Conservation (phyloP, 2,113 vertebrate genomes). For the Salvelinus fontinalis region DNA sequence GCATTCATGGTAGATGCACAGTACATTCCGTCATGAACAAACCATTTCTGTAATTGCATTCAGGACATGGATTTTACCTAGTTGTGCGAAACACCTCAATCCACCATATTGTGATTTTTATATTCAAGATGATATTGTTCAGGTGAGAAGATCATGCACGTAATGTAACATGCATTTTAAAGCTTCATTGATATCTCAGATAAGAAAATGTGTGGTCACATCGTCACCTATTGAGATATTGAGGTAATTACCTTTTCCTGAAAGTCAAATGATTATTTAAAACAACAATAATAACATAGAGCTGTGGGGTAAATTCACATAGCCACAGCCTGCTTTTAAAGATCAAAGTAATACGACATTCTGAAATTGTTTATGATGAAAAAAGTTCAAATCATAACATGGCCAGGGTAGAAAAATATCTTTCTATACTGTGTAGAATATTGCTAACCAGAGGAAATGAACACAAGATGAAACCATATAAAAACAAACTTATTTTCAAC, state of each 20-base stretch:
- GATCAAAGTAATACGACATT: neutral
- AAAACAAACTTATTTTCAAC: neutral
- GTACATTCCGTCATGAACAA: constrained; percentile 29
- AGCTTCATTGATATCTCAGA: constrained; percentile 34
- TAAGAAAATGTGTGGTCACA: constrained; percentile 57
- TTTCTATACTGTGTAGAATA: too few relatives aligned
- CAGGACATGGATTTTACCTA: neutral
- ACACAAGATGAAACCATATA: neutral
- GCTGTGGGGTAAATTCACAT: neutral
- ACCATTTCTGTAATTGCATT: neutral
- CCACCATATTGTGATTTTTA: neutral
- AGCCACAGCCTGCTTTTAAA: too few relatives aligned
- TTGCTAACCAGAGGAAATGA: neutral
- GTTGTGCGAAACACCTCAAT: neutral
- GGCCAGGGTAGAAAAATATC: too few relatives aligned
- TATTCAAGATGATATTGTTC: neutral
- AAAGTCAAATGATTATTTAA: constrained; percentile 55
- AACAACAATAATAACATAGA: constrained; percentile 26
- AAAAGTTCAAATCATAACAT: constrained; percentile 4
- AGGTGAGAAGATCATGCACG: constrained; percentile 55
- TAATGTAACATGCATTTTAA: constrained; percentile 45
- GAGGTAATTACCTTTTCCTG: constrained; percentile 64
- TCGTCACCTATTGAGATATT: constrained; percentile 44
- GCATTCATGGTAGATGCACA: constrained; percentile 39
- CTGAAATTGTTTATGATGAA: neutral